Percentiles rank a stretch among this genome's conserved stretches.
Evolutionary conservation across 1,140 invertebrate genomes (phyloP).

Genomic region (Monomorium pharaonis): DNA sequence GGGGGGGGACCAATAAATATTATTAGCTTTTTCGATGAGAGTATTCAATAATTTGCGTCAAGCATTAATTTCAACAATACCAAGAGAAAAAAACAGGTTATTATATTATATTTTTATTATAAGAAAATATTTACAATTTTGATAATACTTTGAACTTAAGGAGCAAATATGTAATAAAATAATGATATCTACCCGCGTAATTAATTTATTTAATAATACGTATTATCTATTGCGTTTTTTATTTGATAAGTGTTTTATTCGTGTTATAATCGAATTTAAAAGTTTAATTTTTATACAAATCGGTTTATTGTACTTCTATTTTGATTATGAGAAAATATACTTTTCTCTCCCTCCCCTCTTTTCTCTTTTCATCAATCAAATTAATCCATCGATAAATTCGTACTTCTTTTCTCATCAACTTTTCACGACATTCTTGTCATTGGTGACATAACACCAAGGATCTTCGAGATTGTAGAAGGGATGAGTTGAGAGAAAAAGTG

Average conservation of each 20-base stretch:
- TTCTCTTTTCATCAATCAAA: conserved; percentile 1
- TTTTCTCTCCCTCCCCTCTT: not conserved
- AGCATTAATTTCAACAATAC: not conserved
- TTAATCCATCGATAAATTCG: conserved; percentile 43
- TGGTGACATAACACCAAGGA: not conserved
- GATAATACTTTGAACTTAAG: not conserved
- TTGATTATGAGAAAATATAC: not conserved
- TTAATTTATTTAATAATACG: not conserved
- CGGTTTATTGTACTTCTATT: not conserved
- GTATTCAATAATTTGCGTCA: conserved; percentile 7
- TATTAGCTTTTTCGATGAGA: conserved; percentile 2
- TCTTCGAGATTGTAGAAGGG: not conserved
- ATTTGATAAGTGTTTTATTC: not conserved
- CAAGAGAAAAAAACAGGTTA: not conserved
- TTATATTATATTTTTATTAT: not conserved
- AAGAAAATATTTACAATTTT: not conserved
- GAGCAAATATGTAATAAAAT: not conserved
- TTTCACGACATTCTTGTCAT: conserved; percentile 20
- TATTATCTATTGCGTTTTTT: not conserved
- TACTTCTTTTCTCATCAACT: conserved; percentile 13
- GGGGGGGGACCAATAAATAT: conserved; percentile 1
- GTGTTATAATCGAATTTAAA: not conserved
- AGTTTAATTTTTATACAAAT: not conserved
- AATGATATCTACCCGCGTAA: not conserved
- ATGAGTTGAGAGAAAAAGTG: not conserved